These are phyloP conservation scores for Drosophila anomalata DNA, from an alignment of 2,888 invertebrate species.

Conservation along the genomic window DNA sequence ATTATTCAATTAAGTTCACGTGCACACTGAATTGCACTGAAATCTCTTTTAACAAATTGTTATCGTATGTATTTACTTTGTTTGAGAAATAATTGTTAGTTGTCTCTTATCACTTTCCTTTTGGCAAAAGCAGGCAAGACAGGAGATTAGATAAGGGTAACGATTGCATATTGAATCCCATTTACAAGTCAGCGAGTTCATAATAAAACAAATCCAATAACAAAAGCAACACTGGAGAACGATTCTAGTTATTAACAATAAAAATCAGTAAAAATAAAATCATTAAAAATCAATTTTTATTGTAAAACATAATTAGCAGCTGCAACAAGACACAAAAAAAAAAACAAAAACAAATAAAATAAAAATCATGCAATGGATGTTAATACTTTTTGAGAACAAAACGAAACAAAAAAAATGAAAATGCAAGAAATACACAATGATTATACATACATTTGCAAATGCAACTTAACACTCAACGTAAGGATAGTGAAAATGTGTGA, in stretches of 20 bases:
- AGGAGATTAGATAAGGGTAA: constrained; percentile 30
- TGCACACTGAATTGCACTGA: constrained; percentile 36
- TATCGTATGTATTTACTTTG: constrained; percentile 58
- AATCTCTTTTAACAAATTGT: constrained; percentile 69
- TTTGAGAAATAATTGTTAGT: constrained; percentile 67
- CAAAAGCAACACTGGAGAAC: constrained; percentile 23
- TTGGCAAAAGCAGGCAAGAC: constrained; percentile 46
- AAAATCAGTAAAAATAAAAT: constrained; percentile 35
- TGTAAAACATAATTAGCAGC: constrained; percentile 69
- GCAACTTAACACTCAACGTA: constrained; percentile 75
- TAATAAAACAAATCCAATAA: constrained; percentile 28
- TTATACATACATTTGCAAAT: constrained; percentile 74
- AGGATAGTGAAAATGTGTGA: constrained; percentile 75
- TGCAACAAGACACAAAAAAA: constrained; percentile 51
- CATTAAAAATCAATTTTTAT: constrained; percentile 65
- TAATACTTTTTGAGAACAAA: constrained; percentile 69
- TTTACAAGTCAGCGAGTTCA: constrained; percentile 20
- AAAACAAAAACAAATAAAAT: constrained; percentile 18
- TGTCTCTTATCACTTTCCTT: constrained; percentile 48
- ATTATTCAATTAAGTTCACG: constrained; percentile 61
- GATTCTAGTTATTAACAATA: constrained; percentile 48
- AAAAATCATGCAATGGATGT: constrained; percentile 65
- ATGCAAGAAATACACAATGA: constrained; percentile 64
- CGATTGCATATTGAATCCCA: constrained; percentile 33
- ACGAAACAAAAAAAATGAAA: constrained; percentile 35